These are phyloP conservation scores for Xiphorhynchus erythropygius DNA, from an alignment of 2,797 vertebrate genomes.

Conservation along the genomic window DNA sequence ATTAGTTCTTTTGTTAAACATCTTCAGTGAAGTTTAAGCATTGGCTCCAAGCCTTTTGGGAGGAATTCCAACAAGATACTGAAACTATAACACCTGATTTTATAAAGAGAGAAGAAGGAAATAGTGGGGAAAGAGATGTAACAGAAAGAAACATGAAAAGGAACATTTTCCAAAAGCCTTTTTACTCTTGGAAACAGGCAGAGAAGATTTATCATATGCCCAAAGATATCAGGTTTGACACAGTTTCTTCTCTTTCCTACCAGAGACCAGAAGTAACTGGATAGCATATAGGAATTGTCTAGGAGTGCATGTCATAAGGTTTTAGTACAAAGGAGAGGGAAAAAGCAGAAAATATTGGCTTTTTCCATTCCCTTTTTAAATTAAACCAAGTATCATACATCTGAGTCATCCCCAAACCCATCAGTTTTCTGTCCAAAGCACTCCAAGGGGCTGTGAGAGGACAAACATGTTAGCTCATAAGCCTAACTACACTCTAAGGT, in stretches of 20 bases:
- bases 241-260: constrained; percentile 12
- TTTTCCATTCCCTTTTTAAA: constrained; percentile 48
- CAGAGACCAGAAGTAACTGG: constrained; percentile 11
- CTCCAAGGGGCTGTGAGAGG: neutral
- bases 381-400: constrained; percentile 16
- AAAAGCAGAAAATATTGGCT: neutral
- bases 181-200: neutral
- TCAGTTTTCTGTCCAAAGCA: constrained; percentile 15
- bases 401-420: constrained; percentile 29
- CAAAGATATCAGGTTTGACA: constrained; percentile 18
- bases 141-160: constrained; percentile 19
- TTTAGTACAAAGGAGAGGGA: constrained; percentile 40
- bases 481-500: neutral
- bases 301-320: neutral
- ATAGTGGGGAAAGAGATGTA: neutral
- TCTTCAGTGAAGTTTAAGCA: no score
- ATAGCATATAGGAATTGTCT: constrained; percentile 37
- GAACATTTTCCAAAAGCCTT: neutral
- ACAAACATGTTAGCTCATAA: neutral
- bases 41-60: no score
- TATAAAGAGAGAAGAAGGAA: neutral
- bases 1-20: no score
- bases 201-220: neutral
- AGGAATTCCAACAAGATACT: no score
- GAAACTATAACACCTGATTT: neutral